Evolutionary conservation across 2,888 invertebrate species (phyloP), one percentile per base, ranked within the genome.

Genomic region (Lamellibrachia satsuma): DNA sequence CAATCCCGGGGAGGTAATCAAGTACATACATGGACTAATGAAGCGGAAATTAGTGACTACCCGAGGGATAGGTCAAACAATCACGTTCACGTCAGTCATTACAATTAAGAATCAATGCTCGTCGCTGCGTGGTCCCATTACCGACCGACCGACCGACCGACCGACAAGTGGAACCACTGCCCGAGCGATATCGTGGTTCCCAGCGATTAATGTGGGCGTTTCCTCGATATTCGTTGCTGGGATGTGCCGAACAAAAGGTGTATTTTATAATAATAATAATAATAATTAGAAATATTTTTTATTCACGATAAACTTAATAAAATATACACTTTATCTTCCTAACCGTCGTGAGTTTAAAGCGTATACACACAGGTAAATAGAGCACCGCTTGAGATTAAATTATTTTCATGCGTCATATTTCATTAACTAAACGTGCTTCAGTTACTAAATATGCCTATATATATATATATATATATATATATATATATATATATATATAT

Each of bases 51-150:
- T 75, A 75, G 75, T 75, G 75, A 75, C 15, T 75, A 15, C 75
- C 75, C 75, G 75, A 15, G 75, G 75, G 75, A 75, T 22, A 75
- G 75, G 75, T 75, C 75, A 75, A 75, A 75, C 75, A 75, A 75
- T 75, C 75, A 75, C 75, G 22, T 22, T 4, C 15, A 2, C 75
- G 75, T 75, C 22, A 75, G 75, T 15, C 75, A 22, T 6, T 1
- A 15, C 75, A 75, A 75, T 75, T 75, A 75, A 75, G 75, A 75
- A 75, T 75, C 75, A n/a, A 22, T 75, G 75, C 75, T 75, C 75
- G 22, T 6, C n/a, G 22, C 22, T 15, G 75, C 22, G n/a, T n/a
- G 75, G 75, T 75, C 75, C 75, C 75, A 75, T 75, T 57, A 57
- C 7, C 39, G 39, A 39, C 39, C 39, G 39, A 39, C 39, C 39